phyloP scores from a whole-genome alignment of 37 sponge, comb jelly and placozoan species.

The Crambe crambe region DNA sequence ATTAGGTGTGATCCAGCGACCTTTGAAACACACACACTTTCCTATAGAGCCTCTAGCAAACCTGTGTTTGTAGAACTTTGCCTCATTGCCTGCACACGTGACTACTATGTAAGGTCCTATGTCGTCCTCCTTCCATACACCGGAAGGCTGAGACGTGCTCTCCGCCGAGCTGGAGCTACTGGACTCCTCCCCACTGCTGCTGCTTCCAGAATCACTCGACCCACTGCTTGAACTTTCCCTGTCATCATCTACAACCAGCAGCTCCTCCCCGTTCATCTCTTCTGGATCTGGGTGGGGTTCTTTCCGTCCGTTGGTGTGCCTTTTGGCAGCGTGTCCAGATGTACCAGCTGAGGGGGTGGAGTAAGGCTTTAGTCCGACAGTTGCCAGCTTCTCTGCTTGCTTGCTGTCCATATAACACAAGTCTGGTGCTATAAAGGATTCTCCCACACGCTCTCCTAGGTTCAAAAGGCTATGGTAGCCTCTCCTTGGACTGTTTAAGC shows the following conservation, averaged over 20 bases:
- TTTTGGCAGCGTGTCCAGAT: neutral
- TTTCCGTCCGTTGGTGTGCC: neutral
- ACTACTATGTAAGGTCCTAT: conserved; percentile 41
- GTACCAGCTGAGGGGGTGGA: neutral
- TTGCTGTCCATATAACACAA: neutral
- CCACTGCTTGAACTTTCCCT: conserved; percentile 5
- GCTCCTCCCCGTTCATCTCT: neutral
- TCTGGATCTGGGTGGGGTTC: neutral
- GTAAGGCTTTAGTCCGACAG: neutral
- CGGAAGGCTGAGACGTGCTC: neutral
- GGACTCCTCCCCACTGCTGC: neutral
- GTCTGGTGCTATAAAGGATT: neutral
- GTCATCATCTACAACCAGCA: neutral
- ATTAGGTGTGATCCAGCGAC: conserved; percentile 88
- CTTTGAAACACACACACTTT: conserved; percentile 72
- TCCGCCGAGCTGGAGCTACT: neutral
- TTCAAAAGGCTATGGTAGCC: no score
- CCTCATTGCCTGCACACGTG: conserved; percentile 75
- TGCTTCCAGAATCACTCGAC: neutral
- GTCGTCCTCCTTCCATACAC: conserved; percentile 20
- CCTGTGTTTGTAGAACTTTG: conserved; percentile 69
- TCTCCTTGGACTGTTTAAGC: no score
- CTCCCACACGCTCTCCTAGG: no score
- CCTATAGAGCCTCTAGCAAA: conserved; percentile 88
- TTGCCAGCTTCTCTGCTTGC: neutral